Evolutionary conservation across 2,113 vertebrate genomes (phyloP).

Genomic region (Chamaea fasciata): DNA sequence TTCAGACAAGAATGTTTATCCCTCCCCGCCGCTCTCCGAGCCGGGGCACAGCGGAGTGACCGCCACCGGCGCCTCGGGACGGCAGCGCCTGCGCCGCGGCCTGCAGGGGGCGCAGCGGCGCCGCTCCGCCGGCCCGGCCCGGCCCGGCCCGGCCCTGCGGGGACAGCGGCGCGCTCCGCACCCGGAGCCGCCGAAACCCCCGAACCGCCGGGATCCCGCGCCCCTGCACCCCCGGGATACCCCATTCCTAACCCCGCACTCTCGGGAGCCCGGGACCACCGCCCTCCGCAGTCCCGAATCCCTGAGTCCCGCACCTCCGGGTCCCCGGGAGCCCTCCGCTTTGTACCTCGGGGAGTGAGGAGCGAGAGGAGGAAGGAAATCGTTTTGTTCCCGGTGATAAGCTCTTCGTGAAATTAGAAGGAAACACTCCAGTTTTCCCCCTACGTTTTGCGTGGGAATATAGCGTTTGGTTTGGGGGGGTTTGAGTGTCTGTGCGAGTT

Average conservation of each 20-base stretch:
- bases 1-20: background rate
- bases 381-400: background rate
- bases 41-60: background rate
- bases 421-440: background rate
- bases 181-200: background rate
- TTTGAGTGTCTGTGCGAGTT: background rate
- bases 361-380: background rate
- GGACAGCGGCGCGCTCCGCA: background rate
- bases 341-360: too few relatives aligned
- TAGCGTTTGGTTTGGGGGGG: accelerated
- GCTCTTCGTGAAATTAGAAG: background rate
- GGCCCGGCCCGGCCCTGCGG: background rate
- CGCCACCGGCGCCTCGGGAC: accelerated
- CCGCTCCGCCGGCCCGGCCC: background rate
- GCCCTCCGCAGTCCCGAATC: background rate
- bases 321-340: too few relatives aligned
- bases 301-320: too few relatives aligned
- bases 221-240: too few relatives aligned
- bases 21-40: accelerated
- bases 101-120: conserved; percentile 14
- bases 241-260: too few relatives aligned
- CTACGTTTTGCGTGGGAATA: background rate
- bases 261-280: background rate
- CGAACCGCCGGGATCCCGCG: too few relatives aligned
- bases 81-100: too few relatives aligned